Evolutionary conservation across 2,888 invertebrate genomes (phyloP), one percentile per base, ranked within the genome.

Genomic region (Hololepta plana): DNA sequence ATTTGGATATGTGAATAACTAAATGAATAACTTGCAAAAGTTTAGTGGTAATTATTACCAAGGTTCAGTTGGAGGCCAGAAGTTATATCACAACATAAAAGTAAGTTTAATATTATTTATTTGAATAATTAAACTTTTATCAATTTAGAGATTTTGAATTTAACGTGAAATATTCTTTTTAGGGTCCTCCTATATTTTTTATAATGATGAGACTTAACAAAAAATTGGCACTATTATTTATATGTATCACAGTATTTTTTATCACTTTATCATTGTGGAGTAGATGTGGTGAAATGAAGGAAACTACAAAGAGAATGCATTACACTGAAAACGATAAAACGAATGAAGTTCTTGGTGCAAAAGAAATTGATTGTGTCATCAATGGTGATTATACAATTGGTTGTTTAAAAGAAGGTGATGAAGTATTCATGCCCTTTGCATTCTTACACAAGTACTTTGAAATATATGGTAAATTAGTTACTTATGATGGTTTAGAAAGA

Each of bases 401-500:
- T 20, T 87, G 88, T 49, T 68, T 74, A 28, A 68, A 73, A 27
- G 80, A 82, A 46, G 68, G 68, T n/a, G 74, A 75, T 41, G 87
- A 90, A 57, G 76, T 93, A 15, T 91, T 74, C 51, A 58, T 93
- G 41, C 93, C 93, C 12, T 93, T 91, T 57, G 77, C 82, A 23
- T 90, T 93, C 49, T 63, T 93, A 40, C 77, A 80, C 45, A 85
- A 80, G 51, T 91, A 93, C 57, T 93, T 91, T 59, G 91, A 91
- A 68, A 77, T 87, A 22, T 87, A 82, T 54, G 91, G 93, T 4
- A 82, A 85, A 49, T 55, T 91, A 39, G 68, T 72, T 12, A 64
- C 67, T 4, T 62, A 65, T 23, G 73, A 75, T 39, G 76, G 74
- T 5, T 51, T 68, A n/a, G 79, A 84, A 38, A 67, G 74, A 39